Evolutionary conservation across 2,113 vertebrate species (phyloP).

Genomic region (Xenopus laevis): DNA sequence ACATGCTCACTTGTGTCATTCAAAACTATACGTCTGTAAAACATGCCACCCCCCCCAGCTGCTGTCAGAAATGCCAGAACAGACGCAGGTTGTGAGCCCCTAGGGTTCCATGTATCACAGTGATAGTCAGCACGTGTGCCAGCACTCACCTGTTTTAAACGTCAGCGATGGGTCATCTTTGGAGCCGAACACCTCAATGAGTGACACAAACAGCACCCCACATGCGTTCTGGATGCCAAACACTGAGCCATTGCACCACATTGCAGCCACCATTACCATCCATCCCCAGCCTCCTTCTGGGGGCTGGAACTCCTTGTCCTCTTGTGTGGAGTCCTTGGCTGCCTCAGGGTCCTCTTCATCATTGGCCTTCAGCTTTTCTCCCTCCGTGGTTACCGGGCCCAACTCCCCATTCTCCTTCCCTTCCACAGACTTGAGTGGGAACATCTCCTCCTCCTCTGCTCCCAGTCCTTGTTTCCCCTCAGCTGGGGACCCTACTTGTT

Average conservation of each 20-base stretch:
- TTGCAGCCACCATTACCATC: slow-evolving; percentile 91
- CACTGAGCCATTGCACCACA: slow-evolving; percentile 97
- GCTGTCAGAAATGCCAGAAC: too few relatives aligned
- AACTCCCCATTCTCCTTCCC: slow-evolving; percentile 8
- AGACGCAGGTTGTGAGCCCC: too few relatives aligned
- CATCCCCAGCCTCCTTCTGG: slow-evolving; percentile 97
- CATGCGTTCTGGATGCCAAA: slow-evolving; percentile 96
- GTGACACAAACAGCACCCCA: slow-evolving; percentile 81
- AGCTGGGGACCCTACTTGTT: neutral
- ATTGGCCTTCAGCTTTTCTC: accelerated
- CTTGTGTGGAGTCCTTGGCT: too few relatives aligned
- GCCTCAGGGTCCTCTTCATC: neutral
- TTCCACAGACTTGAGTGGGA: slow-evolving; percentile 12
- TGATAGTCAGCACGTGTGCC: too few relatives aligned
- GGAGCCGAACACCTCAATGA: slow-evolving; percentile 76
- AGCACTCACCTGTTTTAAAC: slow-evolving; percentile 83
- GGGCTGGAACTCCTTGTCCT: slow-evolving; percentile 57
- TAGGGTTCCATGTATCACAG: too few relatives aligned
- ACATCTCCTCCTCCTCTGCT: slow-evolving; percentile 2
- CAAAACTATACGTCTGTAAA: too few relatives aligned
- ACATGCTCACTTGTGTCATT: too few relatives aligned
- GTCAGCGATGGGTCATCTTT: slow-evolving; percentile 66
- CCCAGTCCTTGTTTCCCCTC: neutral
- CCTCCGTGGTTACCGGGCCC: neutral
- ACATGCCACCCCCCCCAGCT: too few relatives aligned